Conservation (phyloP, 2,888 invertebrate genomes). For the Megastigmus dorsalis region DNA sequence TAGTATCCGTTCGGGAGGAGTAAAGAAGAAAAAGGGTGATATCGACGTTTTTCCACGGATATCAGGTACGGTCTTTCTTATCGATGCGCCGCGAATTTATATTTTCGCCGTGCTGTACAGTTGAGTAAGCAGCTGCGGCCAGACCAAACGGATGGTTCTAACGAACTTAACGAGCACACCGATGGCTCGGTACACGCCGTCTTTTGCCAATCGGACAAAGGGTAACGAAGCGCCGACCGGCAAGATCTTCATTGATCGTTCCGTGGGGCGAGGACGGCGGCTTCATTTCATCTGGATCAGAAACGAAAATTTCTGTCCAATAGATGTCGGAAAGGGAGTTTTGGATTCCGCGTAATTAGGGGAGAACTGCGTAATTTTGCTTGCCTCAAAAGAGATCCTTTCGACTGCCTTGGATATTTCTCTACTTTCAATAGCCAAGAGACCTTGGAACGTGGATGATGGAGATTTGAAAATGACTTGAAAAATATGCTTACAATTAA, state of each 20-base stretch:
- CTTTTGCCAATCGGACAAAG: slow-evolving; percentile 37
- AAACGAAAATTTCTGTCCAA: slow-evolving; percentile 6
- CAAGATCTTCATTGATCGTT: slow-evolving; percentile 32
- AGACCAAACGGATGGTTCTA: slow-evolving; percentile 8
- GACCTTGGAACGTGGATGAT: too few species aligned
- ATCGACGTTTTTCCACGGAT: background rate
- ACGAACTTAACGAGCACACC: slow-evolving; percentile 39
- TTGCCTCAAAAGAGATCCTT: too few species aligned
- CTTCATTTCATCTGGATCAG: background rate
- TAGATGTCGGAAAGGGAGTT: background rate
- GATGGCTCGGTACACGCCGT: background rate
- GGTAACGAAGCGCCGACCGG: slow-evolving; percentile 36
- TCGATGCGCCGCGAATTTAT: slow-evolving; percentile 5
- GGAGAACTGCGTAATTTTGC: too few species aligned
- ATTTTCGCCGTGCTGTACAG: too few species aligned
- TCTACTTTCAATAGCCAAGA: too few species aligned
- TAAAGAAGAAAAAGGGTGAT: background rate
- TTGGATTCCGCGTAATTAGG: background rate
- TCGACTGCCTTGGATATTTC: too few species aligned
- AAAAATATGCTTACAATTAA: too few species aligned
- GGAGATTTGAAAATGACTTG: too few species aligned
- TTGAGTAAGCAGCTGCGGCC: background rate
- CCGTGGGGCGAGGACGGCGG: slow-evolving; percentile 3
- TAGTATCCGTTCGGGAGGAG: too few species aligned
- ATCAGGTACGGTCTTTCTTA: background rate